Base-by-base conservation (phyloP, 2,797 vertebrate species). In the Hybognathus amarus region DNA sequence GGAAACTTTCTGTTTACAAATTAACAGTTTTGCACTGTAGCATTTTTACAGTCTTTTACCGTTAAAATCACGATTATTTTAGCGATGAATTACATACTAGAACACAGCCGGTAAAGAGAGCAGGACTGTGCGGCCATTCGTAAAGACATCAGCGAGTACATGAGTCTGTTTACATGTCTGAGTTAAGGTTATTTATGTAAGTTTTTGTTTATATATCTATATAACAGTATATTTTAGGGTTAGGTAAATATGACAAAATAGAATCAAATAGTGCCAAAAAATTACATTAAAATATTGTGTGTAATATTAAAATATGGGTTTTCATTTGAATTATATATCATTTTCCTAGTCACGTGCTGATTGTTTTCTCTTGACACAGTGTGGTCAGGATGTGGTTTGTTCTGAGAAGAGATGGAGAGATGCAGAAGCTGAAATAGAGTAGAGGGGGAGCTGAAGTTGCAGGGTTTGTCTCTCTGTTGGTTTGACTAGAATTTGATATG, bases 371-470 rank as follows among this genome's bases (percentile, higher is more conserved):
- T 2, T 13, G 4, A 17, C 47, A n/a, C n/a, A 0, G 71, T 74
- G 30, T 75, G 71, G 71, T 56, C 71, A 75, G 71, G 71, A 75
- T 75, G 71, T 75, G 71, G 50, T n/a, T n/a, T n/a, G 30, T 2
- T n/a, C 6, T n/a, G 47, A 2, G 18, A 4, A n/a, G 71, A 75
- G 71, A 52, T 20, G 27, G 42, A 52, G 27, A 52, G 18, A 74
- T n/a, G 50, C 3, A n/a, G 47, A 54, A 74, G 36, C 30, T 22
- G 6, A 54, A 54, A 33, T 33, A 50, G 71, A 71, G 15, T 33
- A 27, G 18, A n/a, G 30, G 47, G 11, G 3, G 69, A 38, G 71
- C 12, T 38, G 7, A 54, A 15, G 30, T n/a, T 7, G 30, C 18
- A 11, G 1, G 22, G 27, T 73, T 12, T 71, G 5, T 9, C 68